Conservation (phyloP, 2,888 invertebrate genomes). For the Apamea sordens region DNA sequence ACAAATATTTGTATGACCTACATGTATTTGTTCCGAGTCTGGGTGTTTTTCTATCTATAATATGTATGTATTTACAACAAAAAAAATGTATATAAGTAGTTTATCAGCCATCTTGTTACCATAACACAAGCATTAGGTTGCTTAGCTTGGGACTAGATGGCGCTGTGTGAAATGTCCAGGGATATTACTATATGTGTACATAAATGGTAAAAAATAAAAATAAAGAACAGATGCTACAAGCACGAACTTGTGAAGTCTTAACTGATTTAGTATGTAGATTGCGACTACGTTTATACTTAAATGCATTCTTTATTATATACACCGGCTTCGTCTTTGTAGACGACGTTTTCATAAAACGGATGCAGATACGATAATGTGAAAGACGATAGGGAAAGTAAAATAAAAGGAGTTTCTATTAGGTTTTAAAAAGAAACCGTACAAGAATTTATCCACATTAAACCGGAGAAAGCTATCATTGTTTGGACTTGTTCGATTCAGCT, state of each 20-base stretch:
- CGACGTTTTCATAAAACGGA: slow-evolving; percentile 28
- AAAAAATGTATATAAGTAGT: too few relatives aligned
- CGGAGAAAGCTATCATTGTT: slow-evolving; percentile 7
- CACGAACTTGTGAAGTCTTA: slow-evolving; percentile 23
- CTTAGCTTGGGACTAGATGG: too few relatives aligned
- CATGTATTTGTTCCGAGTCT: too few relatives aligned
- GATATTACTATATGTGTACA: too few relatives aligned
- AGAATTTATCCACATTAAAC: background rate
- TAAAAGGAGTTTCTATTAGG: background rate
- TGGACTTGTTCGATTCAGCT: background rate
- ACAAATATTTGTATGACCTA: too few relatives aligned
- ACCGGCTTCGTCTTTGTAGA: slow-evolving; percentile 21
- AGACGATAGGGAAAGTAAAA: background rate
- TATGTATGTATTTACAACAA: too few relatives aligned
- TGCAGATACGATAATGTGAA: slow-evolving; percentile 16
- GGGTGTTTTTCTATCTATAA: too few relatives aligned
- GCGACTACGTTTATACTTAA: slow-evolving; percentile 22
- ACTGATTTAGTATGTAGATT: slow-evolving; percentile 51
- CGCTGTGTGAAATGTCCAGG: too few relatives aligned
- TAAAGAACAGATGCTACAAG: slow-evolving; percentile 4
- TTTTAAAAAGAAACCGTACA: background rate
- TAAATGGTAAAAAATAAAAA: too few relatives aligned
- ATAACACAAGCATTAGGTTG: too few relatives aligned
- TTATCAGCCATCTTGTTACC: too few relatives aligned
- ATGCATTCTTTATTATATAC: slow-evolving; percentile 22